These are phyloP conservation scores for Myotis brandtii DNA, from an alignment of 2,113 vertebrate species.

Conservation along the genomic window DNA sequence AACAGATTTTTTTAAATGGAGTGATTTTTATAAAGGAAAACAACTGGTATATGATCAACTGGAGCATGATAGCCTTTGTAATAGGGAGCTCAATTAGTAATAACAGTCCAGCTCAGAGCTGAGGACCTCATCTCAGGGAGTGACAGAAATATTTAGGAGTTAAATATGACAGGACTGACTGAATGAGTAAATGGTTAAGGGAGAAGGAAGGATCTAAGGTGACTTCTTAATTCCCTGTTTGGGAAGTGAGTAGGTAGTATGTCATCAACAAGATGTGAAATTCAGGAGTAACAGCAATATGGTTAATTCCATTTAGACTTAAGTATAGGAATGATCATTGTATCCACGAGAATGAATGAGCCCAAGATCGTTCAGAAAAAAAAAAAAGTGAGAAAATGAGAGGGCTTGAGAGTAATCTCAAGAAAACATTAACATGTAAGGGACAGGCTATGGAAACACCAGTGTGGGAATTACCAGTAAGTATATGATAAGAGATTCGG, in stretches of 20 bases:
- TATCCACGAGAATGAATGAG: neutral
- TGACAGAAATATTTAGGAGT: neutral
- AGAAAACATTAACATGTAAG: slow-evolving; percentile 47
- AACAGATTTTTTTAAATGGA: neutral
- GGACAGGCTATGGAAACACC: neutral
- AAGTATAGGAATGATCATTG: neutral
- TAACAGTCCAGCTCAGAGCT: neutral
- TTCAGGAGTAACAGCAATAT: neutral
- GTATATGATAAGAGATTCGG: neutral
- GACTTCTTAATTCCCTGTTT: neutral
- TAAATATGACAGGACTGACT: neutral
- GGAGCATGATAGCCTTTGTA: neutral
- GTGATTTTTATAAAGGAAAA: slow-evolving; percentile 30
- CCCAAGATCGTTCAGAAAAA: neutral
- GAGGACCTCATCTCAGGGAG: neutral
- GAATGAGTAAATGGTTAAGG: neutral
- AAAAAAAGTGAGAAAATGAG: slow-evolving; percentile 14
- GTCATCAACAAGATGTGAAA: neutral
- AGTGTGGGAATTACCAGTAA: neutral
- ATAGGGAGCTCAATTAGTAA: neutral
- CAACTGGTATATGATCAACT: neutral
- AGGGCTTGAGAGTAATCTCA: slow-evolving; percentile 20
- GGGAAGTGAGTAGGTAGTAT: neutral
- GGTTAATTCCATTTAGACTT: slow-evolving; percentile 23
- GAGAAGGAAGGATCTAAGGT: neutral